Base-by-base conservation (phyloP, 2,113 vertebrate species). In the Pontoporia blainvillei region DNA sequence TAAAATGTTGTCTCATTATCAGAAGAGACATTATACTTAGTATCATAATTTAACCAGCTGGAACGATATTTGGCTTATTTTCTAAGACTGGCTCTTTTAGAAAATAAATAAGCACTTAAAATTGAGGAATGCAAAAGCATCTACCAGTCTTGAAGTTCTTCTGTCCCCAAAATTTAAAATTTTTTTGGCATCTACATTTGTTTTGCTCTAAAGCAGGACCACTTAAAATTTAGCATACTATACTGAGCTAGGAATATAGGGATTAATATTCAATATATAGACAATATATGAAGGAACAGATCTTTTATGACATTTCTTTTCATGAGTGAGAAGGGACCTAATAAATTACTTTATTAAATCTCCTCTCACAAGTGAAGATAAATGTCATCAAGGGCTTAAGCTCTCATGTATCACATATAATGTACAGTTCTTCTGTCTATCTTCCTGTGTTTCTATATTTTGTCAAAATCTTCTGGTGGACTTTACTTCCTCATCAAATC, bases 341-440 rank as follows among this genome's bases (percentile, higher is more conserved):
- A 92, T 98, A 97, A 98, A 98, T 98, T 97, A 96, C 97, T 96
- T 97, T 97, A 96, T 97, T 94, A 97, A 97, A 97, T 97, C 89
- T 98, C 97, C 84, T 96, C 96, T 98, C 94, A 95, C n/a, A 96
- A 97, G 97, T 97, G 96, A 97, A 98, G 96, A 97, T 98, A 98
- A 98, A 98, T 98, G 98, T 96, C 98, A 97, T 91, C 94, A 87
- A 54, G 96, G 97, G 94, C 90, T 97, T 98, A 96, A 98, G 91
- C 96, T 93, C 64, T 95, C 87, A n/a, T 31, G 21, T n/a, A 88
- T 95, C 97, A 98, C 64, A 57, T 81, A 84, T 88, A 54, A 91
- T 11, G 25, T 86, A 75, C 61, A 73, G 84, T 81, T 91, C 95
- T 88, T 90, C 15, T 17, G 73, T 49, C 62, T 96, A 49, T 90